Percentiles rank a stretch among this genome's conserved stretches.
Conservation (phyloP, 2,888 invertebrate genomes). For the Netelia fuscicornis region DNA sequence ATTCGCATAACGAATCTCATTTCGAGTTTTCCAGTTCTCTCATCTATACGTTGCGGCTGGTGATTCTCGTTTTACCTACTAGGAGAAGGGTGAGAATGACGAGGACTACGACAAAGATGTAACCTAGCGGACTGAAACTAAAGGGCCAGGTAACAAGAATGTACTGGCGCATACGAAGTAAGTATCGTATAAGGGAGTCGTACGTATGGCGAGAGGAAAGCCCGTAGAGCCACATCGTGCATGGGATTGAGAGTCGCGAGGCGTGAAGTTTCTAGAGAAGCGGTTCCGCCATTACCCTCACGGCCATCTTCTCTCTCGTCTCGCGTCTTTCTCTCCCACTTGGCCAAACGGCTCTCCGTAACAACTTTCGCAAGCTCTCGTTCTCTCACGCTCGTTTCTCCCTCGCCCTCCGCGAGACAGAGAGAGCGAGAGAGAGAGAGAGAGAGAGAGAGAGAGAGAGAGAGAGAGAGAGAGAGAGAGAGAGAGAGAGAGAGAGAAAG, state of each 20-base stretch:
- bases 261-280: conserved; percentile 62
- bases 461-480: too few species aligned
- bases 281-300: conserved; percentile 35
- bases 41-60: too few species aligned
- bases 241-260: conserved; percentile 59
- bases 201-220: conserved; percentile 49
- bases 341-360: conserved; percentile 38
- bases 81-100: conserved; percentile 1
- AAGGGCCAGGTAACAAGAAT: conserved; percentile 78
- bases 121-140: conserved; percentile 20
- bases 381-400: conserved; percentile 5
- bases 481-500: too few species aligned
- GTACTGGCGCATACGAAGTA: conserved; percentile 68
- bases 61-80: background rate
- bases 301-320: conserved; percentile 37
- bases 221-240: conserved; percentile 41
- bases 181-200: conserved; percentile 52
- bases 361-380: conserved; percentile 66
- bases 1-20: too few species aligned
- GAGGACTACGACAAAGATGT: conserved; percentile 68
- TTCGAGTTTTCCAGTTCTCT: too few species aligned
- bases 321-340: conserved; percentile 43
- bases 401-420: conserved; percentile 57
- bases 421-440: background rate
- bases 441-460: too few species aligned